These are phyloP conservation scores for Rhaphigaster nebulosa DNA, from an alignment of 2,888 invertebrate species.

Conservation along the genomic window DNA sequence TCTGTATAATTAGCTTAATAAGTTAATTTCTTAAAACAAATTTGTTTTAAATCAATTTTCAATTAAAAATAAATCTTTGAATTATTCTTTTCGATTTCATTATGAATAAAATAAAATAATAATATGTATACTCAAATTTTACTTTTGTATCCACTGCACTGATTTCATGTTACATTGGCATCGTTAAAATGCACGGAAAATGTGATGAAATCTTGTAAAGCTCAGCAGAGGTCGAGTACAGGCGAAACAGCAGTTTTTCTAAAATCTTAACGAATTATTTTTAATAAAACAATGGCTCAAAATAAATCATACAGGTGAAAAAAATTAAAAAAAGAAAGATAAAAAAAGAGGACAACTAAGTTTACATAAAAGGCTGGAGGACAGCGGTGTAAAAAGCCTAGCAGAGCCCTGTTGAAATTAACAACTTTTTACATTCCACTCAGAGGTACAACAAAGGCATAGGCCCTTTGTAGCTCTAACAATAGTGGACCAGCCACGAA, in stretches of 20 bases:
- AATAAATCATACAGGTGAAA: conserved; percentile 11
- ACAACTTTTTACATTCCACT: conserved; percentile 48
- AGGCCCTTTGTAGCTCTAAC: not conserved
- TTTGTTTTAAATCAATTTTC: too few relatives aligned
- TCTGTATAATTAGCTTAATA: too few relatives aligned
- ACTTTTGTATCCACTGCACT: too few relatives aligned
- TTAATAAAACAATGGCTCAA: conserved; percentile 33
- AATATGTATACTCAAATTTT: too few relatives aligned
- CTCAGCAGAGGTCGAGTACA: not conserved
- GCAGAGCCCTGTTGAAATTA: conserved; percentile 42
- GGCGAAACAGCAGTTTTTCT: not conserved
- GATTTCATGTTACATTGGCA: not conserved
- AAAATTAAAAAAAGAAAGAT: too few relatives aligned
- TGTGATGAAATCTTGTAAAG: not conserved
- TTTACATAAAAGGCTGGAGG: conserved; percentile 5
- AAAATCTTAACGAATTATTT: not conserved
- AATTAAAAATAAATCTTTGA: too few relatives aligned
- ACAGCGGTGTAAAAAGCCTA: conserved; percentile 7
- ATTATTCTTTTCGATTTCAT: too few relatives aligned
- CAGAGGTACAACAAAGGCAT: conserved; percentile 30
- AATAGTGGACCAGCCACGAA: conserved; percentile 2
- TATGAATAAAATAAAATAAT: too few relatives aligned
- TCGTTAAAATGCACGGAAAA: not conserved
- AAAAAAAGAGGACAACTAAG: conserved; percentile 5
- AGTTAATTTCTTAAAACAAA: too few relatives aligned